phyloP scores from a whole-genome alignment of 2,888 invertebrate genomes.

The Himalopsyche tibetana region DNA sequence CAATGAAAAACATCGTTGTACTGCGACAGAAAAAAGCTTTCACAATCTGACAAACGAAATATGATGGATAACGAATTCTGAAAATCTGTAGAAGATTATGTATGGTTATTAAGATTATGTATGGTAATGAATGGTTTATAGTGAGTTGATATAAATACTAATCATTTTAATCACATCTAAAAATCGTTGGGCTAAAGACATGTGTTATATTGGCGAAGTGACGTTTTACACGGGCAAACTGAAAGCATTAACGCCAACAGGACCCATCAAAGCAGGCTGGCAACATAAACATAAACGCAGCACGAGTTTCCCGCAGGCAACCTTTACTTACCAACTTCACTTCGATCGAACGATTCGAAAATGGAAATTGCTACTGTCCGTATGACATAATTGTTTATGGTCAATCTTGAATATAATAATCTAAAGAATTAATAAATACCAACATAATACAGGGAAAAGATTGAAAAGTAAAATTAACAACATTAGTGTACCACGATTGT shows the following conservation, averaged over 20 bases:
- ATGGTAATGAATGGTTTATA: no score
- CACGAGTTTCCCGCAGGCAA: constrained; percentile 26
- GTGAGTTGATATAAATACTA: no score
- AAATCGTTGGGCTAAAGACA: no score
- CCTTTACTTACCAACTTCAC: constrained; percentile 2
- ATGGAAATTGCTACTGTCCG: constrained; percentile 1
- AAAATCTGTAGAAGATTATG: no score
- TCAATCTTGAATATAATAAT: neutral
- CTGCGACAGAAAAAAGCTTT: no score
- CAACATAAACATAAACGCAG: constrained; percentile 1
- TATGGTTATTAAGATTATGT: no score
- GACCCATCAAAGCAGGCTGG: constrained; percentile 11
- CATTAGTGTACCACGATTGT: no score
- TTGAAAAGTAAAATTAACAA: neutral
- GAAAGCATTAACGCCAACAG: constrained; percentile 23
- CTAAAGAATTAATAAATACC: neutral
- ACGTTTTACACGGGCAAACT: neutral
- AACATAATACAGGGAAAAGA: neutral
- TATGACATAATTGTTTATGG: constrained; percentile 2
- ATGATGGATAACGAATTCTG: no score
- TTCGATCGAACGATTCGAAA: constrained; percentile 20
- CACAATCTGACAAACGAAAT: no score
- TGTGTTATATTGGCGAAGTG: neutral
- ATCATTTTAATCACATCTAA: no score
- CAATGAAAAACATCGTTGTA: no score